These are phyloP conservation scores for Parochlus steinenii DNA, from an alignment of 2,888 invertebrate species.

Conservation along the genomic window DNA sequence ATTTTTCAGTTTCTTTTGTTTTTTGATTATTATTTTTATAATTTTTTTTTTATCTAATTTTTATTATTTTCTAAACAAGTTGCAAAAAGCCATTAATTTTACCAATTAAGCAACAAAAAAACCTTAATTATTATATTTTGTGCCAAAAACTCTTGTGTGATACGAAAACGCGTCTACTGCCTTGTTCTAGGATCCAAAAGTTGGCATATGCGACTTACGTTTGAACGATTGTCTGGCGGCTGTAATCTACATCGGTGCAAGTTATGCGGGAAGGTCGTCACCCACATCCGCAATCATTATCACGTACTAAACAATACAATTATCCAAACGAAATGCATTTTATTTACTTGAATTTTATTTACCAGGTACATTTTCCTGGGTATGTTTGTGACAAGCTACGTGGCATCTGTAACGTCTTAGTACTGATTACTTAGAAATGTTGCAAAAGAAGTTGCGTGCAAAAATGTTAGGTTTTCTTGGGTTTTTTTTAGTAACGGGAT, in stretches of 20 bases:
- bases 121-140: slow-evolving; percentile 4
- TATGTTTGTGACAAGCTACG: too few species aligned
- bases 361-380: too few species aligned
- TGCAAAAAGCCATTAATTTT: slow-evolving; percentile 12
- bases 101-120: slow-evolving; percentile 5
- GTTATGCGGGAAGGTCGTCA: slow-evolving; percentile 87
- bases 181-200: slow-evolving; percentile 75
- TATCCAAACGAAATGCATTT: too few species aligned
- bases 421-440: too few species aligned
- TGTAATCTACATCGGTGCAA: slow-evolving; percentile 87
- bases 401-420: too few species aligned
- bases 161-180: slow-evolving; percentile 13
- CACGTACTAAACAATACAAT: too few species aligned
- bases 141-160: too few species aligned
- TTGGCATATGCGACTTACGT: slow-evolving; percentile 90
- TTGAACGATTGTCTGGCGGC: slow-evolving; percentile 83
- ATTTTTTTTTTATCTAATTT: slow-evolving; percentile 29
- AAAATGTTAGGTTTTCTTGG: too few species aligned
- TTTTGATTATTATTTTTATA: too few species aligned
- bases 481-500: too few species aligned
- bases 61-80: slow-evolving; percentile 20
- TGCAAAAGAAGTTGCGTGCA: too few species aligned
- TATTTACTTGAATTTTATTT: too few species aligned
- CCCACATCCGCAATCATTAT: slow-evolving; percentile 87
- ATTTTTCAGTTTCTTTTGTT: slow-evolving; percentile 18